Conservation (phyloP, 2,888 invertebrate species). For the Hirtodrosophila trivittata region DNA sequence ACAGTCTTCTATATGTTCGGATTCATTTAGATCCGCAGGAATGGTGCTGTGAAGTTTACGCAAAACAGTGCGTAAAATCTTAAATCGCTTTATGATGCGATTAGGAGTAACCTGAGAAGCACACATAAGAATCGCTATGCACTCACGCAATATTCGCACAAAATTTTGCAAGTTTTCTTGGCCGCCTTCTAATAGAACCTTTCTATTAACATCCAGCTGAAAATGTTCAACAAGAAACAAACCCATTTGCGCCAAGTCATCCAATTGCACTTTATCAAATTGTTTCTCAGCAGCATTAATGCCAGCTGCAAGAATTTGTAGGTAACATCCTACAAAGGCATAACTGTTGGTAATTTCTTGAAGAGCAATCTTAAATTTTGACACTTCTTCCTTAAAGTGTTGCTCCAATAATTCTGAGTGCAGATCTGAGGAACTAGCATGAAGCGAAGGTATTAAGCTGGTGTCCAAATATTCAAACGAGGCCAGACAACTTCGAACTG, state of each 20-base stretch:
- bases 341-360: constrained; percentile 82
- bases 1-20: constrained; percentile 2
- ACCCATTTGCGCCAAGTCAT: constrained; percentile 74
- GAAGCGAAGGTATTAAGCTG: constrained; percentile 81
- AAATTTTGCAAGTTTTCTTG: constrained; percentile 71
- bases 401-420: constrained; percentile 81
- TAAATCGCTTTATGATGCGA: constrained; percentile 82
- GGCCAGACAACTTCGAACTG: constrained; percentile 81
- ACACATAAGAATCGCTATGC: constrained; percentile 79
- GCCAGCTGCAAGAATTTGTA: constrained; percentile 70
- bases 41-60: constrained; percentile 73
- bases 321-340: constrained; percentile 75
- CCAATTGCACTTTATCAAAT: constrained; percentile 65
- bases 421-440: constrained; percentile 62
- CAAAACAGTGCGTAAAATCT: constrained; percentile 79
- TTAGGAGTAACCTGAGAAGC: constrained; percentile 75
- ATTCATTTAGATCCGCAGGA: constrained; percentile 2
- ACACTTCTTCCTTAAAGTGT: constrained; percentile 82
- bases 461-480: constrained; percentile 83
- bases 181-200: constrained; percentile 52
- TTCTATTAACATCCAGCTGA: constrained; percentile 66
- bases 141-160: constrained; percentile 78
- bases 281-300: constrained; percentile 58
- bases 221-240: constrained; percentile 79
- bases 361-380: constrained; percentile 73